A percentile compares a stretch with the other conserved stretches of the same genome.
Evolutionary conservation across 2,113 vertebrate species (phyloP).

Genomic region (Apeltes quadracus): DNA sequence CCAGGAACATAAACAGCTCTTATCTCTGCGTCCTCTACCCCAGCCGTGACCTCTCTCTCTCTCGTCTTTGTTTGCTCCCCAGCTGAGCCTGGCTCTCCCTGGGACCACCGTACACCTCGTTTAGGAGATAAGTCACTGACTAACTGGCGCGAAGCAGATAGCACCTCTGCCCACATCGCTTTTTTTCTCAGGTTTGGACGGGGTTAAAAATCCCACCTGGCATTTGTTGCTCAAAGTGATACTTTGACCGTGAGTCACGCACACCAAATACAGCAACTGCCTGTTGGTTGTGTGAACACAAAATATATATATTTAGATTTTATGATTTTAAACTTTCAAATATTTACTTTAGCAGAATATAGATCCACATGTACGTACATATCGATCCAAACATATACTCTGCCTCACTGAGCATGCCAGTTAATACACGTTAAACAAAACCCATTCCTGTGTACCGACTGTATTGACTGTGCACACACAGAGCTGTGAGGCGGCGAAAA

Average conservation of each 20-base stretch:
- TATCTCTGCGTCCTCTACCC: slow-evolving; percentile 60
- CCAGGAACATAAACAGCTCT: slow-evolving; percentile 71
- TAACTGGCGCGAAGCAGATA: slow-evolving; percentile 52
- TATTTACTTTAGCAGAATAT: slow-evolving; percentile 27
- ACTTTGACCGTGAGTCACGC: slow-evolving; percentile 46
- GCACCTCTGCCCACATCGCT: slow-evolving; percentile 25
- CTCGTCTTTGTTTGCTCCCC: slow-evolving; percentile 41
- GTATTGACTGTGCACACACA: slow-evolving; percentile 59
- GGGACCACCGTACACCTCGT: slow-evolving; percentile 45
- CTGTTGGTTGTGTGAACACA: slow-evolving; percentile 38
- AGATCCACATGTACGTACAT: slow-evolving; percentile 26
- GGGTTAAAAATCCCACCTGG: slow-evolving; percentile 42
- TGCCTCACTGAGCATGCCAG: slow-evolving; percentile 4
- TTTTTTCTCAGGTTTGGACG: slow-evolving; percentile 35
- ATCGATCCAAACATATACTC: slow-evolving; percentile 7
- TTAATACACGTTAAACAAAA: slow-evolving; percentile 51
- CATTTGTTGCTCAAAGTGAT: slow-evolving; percentile 28
- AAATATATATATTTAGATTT: slow-evolving; percentile 18
- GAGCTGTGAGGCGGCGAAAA: slow-evolving; percentile 48
- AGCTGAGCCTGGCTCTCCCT: slow-evolving; percentile 31
- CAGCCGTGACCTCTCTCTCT: slow-evolving; percentile 51
- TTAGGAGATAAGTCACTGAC: slow-evolving; percentile 57
- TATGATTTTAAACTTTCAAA: slow-evolving; percentile 2
- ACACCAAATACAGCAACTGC: slow-evolving; percentile 42
- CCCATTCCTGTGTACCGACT: slow-evolving; percentile 39